Base-by-base conservation (phyloP, 2,113 vertebrate species). In the Ahaetulla prasina region DNA sequence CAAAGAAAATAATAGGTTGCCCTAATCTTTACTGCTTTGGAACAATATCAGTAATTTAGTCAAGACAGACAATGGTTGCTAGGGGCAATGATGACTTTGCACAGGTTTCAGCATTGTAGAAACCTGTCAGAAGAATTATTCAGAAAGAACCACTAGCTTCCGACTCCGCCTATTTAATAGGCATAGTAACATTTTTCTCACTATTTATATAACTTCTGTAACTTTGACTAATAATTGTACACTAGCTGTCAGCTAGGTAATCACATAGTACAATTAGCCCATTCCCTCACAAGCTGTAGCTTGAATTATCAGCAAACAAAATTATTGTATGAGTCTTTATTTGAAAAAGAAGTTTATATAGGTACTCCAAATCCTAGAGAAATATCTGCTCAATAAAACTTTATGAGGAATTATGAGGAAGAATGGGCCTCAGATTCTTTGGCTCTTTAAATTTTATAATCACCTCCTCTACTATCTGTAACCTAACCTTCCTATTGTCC, bases 11-110 rank as follows among this genome's bases (percentile, higher is more conserved):
- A 85, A 85, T 50, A 89, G 53, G 22, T 35, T 89, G 88, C 50
- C 68, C 84, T 85, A 89, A 57, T 89, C 43, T 89, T 45, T 50
- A 49, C 63, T 30, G n/a, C 8, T 55, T 35, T 89, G 30, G 68
- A 57, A 85, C 39, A 92, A 92, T 92, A 92, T 89, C 57, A 85
- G 53, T 54, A 85, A 84, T 92, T 92, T 85, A 55, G 22, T 85
- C 85, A 89, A 89, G 55, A 53, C 43, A 49, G 39, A 87, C 27
- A 89, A 89, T 3, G 52, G 63, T 57, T 50, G 87, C 87, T 92
- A 57, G 30, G 52, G 68, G 85, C 52, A 47, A 57, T 89, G 52
- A 49, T 45, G 43, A 53, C 20, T 84, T 45, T 45, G 22, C 22
- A 27, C 22, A 57, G 55, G 43, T 53, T 54, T 50, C 52, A 85